Evolutionary conservation across 2,797 vertebrate genomes (phyloP).

Genomic region (Aeoliscus strigatus): DNA sequence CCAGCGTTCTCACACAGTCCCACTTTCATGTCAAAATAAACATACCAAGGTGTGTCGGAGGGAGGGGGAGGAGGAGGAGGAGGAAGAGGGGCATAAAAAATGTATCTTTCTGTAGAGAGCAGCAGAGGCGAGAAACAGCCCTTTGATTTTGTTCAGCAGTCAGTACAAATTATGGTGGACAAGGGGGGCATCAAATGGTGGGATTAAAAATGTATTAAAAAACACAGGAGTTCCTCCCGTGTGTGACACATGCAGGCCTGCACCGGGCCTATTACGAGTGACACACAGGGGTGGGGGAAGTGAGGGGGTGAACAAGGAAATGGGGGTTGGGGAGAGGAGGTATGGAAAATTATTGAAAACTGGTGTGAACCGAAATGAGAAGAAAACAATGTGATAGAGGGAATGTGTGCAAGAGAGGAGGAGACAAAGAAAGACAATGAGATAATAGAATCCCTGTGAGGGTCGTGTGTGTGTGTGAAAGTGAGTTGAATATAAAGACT

Average conservation of each 20-base stretch:
- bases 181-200: constrained; percentile 71
- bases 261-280: constrained; percentile 63
- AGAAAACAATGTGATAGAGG: constrained; percentile 16
- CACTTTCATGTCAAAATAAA: constrained; percentile 71
- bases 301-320: constrained; percentile 30
- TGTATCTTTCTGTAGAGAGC: constrained; percentile 55
- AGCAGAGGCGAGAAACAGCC: constrained; percentile 52
- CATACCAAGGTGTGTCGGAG: constrained; percentile 53
- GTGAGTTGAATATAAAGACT: too few relatives aligned
- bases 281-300: constrained; percentile 44
- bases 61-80: constrained; percentile 1
- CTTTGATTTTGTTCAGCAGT: constrained; percentile 76
- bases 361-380: constrained; percentile 21
- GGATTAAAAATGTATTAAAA: constrained; percentile 78
- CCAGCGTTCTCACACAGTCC: constrained; percentile 46
- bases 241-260: constrained; percentile 66
- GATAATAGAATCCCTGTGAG: too few relatives aligned
- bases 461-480: too few relatives aligned
- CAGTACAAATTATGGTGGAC: constrained; percentile 74
- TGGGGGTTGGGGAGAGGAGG: constrained; percentile 13
- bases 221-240: constrained; percentile 72
- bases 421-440: constrained; percentile 3
- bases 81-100: constrained; percentile 46
- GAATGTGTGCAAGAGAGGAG: constrained; percentile 6
- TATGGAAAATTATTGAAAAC: constrained; percentile 14